These are phyloP conservation scores for Globodera rostochiensis DNA, from an alignment of 1,140 invertebrate species.

Conservation along the genomic window DNA sequence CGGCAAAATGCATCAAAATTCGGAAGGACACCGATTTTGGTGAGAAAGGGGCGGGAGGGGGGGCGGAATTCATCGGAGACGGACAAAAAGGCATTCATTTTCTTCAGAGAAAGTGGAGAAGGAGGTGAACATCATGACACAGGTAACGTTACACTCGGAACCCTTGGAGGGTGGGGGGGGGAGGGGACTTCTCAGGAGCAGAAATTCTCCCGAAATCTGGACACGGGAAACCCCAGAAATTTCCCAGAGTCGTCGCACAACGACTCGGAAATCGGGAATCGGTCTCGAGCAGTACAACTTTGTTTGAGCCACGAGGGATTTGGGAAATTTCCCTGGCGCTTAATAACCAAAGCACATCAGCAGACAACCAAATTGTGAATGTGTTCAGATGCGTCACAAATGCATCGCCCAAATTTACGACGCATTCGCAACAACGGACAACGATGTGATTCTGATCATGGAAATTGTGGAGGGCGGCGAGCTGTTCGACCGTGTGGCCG, in stretches of 20 bases:
- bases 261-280: no score
- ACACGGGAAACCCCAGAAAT: no score
- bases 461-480: constrained; percentile 71
- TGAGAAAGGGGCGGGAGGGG: background rate
- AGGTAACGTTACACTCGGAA: constrained; percentile 57
- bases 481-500: constrained; percentile 70
- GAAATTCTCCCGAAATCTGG: no score
- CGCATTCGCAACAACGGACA: constrained; percentile 70
- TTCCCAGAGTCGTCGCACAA: no score
- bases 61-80: no score
- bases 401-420: constrained; percentile 71
- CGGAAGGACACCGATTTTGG: constrained; percentile 44
- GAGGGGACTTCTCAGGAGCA: no score
- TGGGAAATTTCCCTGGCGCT: background rate
- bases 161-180: no score
- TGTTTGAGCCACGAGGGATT: no score
- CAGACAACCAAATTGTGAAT: background rate
- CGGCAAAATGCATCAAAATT: constrained; percentile 62
- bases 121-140: constrained; percentile 68
- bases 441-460: constrained; percentile 70
- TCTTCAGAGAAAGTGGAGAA: constrained; percentile 30
- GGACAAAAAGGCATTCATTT: background rate
- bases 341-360: no score
- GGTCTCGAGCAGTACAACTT: no score
- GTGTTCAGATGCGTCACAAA: constrained; percentile 67